Percentiles rank a stretch among this genome's conserved stretches.
Evolutionary conservation across 2,797 vertebrate species (phyloP).

Genomic region (Dromococcyx pavoninus): DNA sequence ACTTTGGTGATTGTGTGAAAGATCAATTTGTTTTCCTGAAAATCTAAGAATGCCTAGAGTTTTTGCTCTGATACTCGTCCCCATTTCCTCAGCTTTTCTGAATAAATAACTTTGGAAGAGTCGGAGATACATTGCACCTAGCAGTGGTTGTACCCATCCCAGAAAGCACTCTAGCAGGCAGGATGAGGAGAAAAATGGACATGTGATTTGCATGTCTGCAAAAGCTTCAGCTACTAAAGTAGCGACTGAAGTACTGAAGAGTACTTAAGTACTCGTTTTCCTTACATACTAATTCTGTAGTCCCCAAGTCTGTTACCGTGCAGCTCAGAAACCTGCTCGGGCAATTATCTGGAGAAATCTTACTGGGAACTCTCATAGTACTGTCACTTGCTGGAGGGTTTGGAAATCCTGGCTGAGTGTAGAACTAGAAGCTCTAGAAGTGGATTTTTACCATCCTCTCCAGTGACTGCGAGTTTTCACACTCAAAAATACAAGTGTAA

Average conservation of each 20-base stretch:
- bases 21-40: not conserved
- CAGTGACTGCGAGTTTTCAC: not conserved
- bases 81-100: not conserved
- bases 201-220: not conserved
- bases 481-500: not conserved
- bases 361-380: not conserved
- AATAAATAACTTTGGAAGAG: not conserved
- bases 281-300: not conserved
- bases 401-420: not conserved
- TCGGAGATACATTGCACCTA: not conserved
- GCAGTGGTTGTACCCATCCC: not conserved
- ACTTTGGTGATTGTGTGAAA: not conserved
- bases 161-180: not conserved
- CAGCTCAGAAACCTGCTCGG: not conserved
- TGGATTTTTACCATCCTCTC: not conserved
- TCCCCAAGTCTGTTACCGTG: not conserved
- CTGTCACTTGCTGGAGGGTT: not conserved
- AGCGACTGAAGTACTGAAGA: not conserved
- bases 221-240: not conserved
- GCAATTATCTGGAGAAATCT: not conserved
- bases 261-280: not conserved
- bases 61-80: not conserved
- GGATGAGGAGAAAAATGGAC: not conserved
- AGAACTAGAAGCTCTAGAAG: not conserved
- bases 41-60: not conserved